phyloP scores from a whole-genome alignment of 1,140 invertebrate genomes.

The Acarapis woodi region DNA sequence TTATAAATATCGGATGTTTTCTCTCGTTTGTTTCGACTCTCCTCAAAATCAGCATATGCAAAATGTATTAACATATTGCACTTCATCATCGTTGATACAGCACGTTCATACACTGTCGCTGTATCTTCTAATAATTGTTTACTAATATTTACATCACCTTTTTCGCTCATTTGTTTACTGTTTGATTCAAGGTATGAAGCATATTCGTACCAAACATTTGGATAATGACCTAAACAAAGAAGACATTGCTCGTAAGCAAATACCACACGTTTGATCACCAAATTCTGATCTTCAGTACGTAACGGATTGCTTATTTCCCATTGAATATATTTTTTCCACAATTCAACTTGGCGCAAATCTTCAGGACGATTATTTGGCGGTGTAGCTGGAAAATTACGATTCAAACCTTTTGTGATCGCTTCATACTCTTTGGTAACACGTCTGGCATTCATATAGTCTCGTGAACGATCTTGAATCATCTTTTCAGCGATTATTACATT shows the following conservation, averaged over 20 bases:
- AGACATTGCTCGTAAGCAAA: conserved; percentile 96
- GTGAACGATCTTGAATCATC: conserved; percentile 57
- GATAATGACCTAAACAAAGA: conserved; percentile 80
- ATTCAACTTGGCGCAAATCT: conserved; percentile 72
- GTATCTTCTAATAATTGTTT: conserved; percentile 79
- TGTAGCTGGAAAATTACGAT: conserved; percentile 69
- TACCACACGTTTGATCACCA: conserved; percentile 76
- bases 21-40: conserved; percentile 69
- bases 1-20: conserved; percentile 93
- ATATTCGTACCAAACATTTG: conserved; percentile 95
- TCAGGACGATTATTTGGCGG: conserved; percentile 64
- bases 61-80: conserved; percentile 84
- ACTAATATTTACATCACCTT: conserved; percentile 70
- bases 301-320: conserved; percentile 94
- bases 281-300: conserved; percentile 67
- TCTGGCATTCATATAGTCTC: conserved; percentile 91
- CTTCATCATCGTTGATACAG: conserved; percentile 40
- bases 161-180: conserved; percentile 65
- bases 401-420: conserved; percentile 69
- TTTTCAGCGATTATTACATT: conserved; percentile 89
- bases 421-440: conserved; percentile 90
- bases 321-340: conserved; percentile 97
- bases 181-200: conserved; percentile 81
- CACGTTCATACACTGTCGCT: conserved; percentile 69
- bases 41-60: conserved; percentile 95